Evolutionary conservation across 1,140 invertebrate genomes (phyloP).

Genomic region (Meloidogyne chitwoodi): DNA sequence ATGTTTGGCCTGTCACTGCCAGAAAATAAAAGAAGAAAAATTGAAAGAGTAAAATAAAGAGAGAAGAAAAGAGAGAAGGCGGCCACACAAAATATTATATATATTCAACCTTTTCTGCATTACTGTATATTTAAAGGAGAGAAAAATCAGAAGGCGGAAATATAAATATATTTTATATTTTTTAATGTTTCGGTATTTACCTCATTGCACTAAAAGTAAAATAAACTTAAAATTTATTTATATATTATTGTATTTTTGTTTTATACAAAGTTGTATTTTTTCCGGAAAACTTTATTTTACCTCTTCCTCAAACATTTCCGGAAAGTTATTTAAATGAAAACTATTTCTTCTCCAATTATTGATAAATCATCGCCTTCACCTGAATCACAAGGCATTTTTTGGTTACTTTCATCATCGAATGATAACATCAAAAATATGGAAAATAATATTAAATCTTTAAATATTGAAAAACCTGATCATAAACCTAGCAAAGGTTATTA

Average conservation of each 20-base stretch:
- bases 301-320: too few relatives aligned
- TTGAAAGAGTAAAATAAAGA: not conserved
- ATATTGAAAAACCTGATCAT: not conserved
- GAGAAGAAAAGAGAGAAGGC: too few relatives aligned
- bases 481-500: conserved; percentile 13
- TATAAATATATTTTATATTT: not conserved
- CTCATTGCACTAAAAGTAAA: too few relatives aligned
- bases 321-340: not conserved
- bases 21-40: not conserved
- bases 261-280: not conserved
- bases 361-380: not conserved
- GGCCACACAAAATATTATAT: too few relatives aligned
- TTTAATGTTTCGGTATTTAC: not conserved
- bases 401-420: conserved; percentile 1
- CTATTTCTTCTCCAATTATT: not conserved
- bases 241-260: too few relatives aligned
- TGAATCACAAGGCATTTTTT: not conserved
- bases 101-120: not conserved
- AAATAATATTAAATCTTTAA: not conserved
- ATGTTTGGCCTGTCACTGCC: not conserved
- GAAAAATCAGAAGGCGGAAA: not conserved
- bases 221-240: too few relatives aligned
- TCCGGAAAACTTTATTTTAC: not conserved
- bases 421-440: too few relatives aligned
- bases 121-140: not conserved